Base-by-base conservation (phyloP, 2,113 vertebrate species). In the Pangasianodon hypophthalmus region DNA sequence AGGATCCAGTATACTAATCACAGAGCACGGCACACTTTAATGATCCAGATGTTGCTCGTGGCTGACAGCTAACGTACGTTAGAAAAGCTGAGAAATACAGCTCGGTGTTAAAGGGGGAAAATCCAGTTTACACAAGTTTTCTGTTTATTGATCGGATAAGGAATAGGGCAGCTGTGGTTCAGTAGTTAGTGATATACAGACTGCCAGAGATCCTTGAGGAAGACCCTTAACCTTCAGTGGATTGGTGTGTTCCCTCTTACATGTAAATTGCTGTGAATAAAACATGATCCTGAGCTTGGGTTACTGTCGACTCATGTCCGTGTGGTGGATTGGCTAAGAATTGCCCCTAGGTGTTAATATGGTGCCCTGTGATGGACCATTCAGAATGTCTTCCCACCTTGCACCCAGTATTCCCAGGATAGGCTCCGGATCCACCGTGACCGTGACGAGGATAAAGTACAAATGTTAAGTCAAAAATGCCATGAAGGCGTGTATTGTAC, bases 1-100 rank as follows among this genome's bases (percentile, higher is more conserved):
- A 81, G 46, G 44, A 24, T 62, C 82, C 29, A 67, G 62, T 67
- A 46, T 54, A 71, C 2, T 71, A 88, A 88, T 84, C 87, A 52
- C 46, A n/a, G 3, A 50, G 41, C 48, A 58, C 18, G 6, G 19
- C 21, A 84, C 50, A 73, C 32, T 56, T 60, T 56, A 88, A 58
- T 84, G 26, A 46, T 44, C 52, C 88, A 71, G 41, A 84, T 9
- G 6, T 83, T 73, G 52, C 14, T 83, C 80, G 29, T 69, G 21
- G 44, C 24, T 88, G 79, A 83, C 19, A 54, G 86, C 69, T 46
- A 56, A 9, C 21, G 62, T 19, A 37, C 2, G 13, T 32, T 19
- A 82, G 60, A 37, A 62, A 46, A n/a, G 44, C 37, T 1, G 37
- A 56, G 80, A 54, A 73, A 73, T 21, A n/a, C 32, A 46, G 50